Evolutionary conservation across 2,113 vertebrate species (phyloP).

Genomic region (Thalassoma bifasciatum): DNA sequence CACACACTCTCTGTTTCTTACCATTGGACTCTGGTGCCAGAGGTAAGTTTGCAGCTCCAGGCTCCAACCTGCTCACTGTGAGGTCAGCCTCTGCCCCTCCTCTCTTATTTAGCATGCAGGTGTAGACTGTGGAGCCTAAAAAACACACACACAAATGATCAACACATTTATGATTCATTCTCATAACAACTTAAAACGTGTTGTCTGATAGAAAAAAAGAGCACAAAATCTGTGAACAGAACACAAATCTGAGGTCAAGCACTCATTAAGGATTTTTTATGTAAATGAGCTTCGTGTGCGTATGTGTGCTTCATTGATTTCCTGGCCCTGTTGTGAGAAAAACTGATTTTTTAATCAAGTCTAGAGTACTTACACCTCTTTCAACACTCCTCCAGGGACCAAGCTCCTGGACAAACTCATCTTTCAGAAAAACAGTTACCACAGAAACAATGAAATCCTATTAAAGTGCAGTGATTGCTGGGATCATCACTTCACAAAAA

Average conservation of each 20-base stretch:
- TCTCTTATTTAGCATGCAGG: constrained; percentile 92
- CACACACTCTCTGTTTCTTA: constrained; percentile 57
- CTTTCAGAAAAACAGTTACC: constrained; percentile 14
- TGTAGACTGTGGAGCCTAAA: constrained; percentile 92
- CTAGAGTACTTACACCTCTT: background rate
- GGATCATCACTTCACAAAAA: constrained; percentile 3
- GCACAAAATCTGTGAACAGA: background rate
- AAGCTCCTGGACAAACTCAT: background rate
- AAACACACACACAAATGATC: constrained; percentile 19
- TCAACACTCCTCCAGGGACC: background rate
- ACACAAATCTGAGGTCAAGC: constrained; percentile 2
- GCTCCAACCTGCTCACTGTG: constrained; percentile 90
- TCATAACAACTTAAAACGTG: background rate
- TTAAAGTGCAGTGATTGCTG: background rate
- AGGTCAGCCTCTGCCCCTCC: constrained; percentile 94
- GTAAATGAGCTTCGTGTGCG: background rate
- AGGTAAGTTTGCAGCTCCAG: constrained; percentile 68
- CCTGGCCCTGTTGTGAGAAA: background rate
- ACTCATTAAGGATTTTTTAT: background rate
- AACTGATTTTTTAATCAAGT: constrained; percentile 3
- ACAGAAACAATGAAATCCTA: background rate
- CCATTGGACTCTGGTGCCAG: constrained; percentile 90
- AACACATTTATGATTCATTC: constrained; percentile 25
- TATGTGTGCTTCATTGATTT: background rate
- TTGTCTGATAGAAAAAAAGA: background rate